Evolutionary conservation across 2,888 invertebrate species (phyloP), one percentile per base, ranked within the genome.

Genomic region (Drosophila silvestris): DNA sequence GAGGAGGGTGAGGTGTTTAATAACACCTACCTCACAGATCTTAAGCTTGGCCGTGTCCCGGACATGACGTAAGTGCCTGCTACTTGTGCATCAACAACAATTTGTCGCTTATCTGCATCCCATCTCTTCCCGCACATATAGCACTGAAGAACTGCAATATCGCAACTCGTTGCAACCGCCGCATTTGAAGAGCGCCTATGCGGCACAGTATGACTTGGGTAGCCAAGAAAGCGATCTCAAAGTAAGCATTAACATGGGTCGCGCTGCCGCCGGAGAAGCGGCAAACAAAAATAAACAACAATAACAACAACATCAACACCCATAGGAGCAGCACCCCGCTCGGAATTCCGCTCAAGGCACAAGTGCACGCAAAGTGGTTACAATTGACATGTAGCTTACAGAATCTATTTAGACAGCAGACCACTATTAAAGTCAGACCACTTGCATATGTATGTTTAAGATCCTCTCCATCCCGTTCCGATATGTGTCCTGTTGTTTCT

Each of bases 1-100:
- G 98, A 98, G 91, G 97, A 97, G 82, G 97, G 96, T 53, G 97
- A 97, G 91, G 94, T 96, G 53, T 97, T 97, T 91, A 97, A 97
- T 92, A 97, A 96, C 79, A 96, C 96, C 59, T 97, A 96, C 91
- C 94, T 98, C 75, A 94, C 94, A 0, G 96, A 96, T 91, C 93
- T 96, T 82, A 95, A 96, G 84, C 94, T 94, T 67, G 94, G 95
- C 30, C 94, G 95, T 56, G 88, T 93, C 22, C 93, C 94, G 0
- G 87, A 87, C 73, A 91, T 92, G 70, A 85, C 77, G 84, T 84
- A 72, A 61, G 90, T 68, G 26, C 22, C 30, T 32, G 16, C 35
- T 35, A 14, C 14, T 28, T 5, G 10, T 33, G 2, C 14, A 16
- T 44, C 2, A 26, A 33, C n/a, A 51, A 30, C 12, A 37, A 19